phyloP scores from a whole-genome alignment of 2,113 vertebrate genomes.

The Anoura caudifer region DNA sequence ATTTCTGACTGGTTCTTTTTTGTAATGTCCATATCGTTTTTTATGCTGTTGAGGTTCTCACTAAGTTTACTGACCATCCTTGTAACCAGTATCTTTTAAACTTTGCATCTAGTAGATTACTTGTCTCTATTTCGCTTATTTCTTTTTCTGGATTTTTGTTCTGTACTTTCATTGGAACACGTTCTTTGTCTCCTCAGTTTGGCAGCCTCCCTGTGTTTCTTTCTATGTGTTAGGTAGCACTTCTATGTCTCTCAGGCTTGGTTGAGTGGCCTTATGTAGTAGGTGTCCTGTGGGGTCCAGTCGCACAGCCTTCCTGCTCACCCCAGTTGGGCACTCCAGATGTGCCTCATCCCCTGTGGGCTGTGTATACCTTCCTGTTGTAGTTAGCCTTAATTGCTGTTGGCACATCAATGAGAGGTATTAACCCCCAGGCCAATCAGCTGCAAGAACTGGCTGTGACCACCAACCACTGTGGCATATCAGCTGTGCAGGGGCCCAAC shows the following conservation, averaged over 20 bases:
- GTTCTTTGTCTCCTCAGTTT: neutral
- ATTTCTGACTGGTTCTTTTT: neutral
- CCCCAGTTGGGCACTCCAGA: neutral
- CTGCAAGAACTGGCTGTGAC: neutral
- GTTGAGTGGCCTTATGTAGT: neutral
- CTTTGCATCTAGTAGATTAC: neutral
- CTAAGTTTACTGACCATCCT: neutral
- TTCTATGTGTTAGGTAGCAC: neutral
- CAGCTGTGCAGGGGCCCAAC: neutral
- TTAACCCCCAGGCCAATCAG: neutral
- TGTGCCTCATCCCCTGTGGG: neutral
- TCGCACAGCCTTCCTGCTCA: neutral
- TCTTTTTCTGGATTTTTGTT: neutral
- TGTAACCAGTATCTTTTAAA: neutral
- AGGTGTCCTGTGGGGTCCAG: neutral
- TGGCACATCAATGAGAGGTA: neutral
- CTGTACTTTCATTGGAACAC: neutral
- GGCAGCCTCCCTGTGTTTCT: neutral
- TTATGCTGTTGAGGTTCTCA: neutral
- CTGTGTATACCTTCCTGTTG: neutral
- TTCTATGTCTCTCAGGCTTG: neutral
- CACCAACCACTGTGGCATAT: neutral
- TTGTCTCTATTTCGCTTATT: neutral
- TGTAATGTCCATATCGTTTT: neutral
- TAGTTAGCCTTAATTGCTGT: neutral